These are phyloP conservation scores for Phodopus roborovskii DNA, from an alignment of 2,113 vertebrate species.

Conservation along the genomic window DNA sequence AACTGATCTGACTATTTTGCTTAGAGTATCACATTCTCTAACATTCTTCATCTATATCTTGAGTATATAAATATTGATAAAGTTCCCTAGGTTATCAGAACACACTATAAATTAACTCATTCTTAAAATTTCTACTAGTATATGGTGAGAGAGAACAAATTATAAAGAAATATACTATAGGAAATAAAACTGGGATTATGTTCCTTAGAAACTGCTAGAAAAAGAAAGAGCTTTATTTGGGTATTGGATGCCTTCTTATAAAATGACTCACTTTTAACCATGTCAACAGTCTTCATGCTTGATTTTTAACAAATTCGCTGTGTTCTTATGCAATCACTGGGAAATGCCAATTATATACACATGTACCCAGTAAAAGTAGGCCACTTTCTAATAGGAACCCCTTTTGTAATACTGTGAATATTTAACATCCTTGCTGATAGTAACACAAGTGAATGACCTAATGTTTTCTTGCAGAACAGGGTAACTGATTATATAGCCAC, in stretches of 20 bases:
- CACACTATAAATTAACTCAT: not conserved
- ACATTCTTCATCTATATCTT: not conserved
- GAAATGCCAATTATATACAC: slow-evolving; percentile 27
- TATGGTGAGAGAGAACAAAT: not conserved
- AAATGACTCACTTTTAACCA: not conserved
- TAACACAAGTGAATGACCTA: slow-evolving; percentile 25
- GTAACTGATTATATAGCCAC: slow-evolving; percentile 4
- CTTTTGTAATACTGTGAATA: slow-evolving; percentile 9
- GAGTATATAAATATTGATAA: not conserved
- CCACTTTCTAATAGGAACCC: not conserved
- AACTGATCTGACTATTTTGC: not conserved
- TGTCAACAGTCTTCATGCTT: not conserved
- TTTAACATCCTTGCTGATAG: not conserved
- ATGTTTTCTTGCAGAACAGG: slow-evolving; percentile 4
- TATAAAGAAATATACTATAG: not conserved
- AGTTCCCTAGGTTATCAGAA: not conserved
- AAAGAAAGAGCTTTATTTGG: not conserved
- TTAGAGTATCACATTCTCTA: not conserved
- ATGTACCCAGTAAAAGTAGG: not conserved
- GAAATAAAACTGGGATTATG: slow-evolving; percentile 12
- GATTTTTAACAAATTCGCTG: not conserved
- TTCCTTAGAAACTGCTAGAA: slow-evolving; percentile 37
- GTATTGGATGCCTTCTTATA: not conserved
- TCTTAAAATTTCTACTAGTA: not conserved
- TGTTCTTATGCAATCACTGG: not conserved